phyloP scores from a whole-genome alignment of 2,888 invertebrate genomes.

The Xestia ashworthii region DNA sequence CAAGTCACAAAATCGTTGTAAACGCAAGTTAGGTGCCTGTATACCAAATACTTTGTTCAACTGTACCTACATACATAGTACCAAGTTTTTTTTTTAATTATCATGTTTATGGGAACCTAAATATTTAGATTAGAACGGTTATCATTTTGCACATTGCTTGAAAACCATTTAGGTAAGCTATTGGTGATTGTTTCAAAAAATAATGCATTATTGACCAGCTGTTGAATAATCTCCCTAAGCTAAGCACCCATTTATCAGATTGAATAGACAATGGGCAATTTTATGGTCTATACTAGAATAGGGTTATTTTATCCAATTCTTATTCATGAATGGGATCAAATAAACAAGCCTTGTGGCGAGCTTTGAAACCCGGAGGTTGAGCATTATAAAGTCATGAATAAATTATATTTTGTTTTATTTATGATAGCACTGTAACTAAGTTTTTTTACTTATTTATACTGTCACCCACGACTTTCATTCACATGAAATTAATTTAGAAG shows the following conservation, averaged over 20 bases:
- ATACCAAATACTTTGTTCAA: background rate
- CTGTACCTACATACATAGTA: background rate
- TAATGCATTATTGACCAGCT: constrained; percentile 1
- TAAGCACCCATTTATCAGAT: background rate
- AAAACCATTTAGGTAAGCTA: background rate
- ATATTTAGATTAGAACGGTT: constrained; percentile 16
- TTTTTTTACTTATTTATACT: no score
- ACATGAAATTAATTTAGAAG: no score
- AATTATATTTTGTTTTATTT: no score
- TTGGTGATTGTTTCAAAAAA: background rate
- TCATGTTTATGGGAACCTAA: background rate
- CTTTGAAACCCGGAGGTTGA: no score
- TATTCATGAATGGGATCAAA: background rate
- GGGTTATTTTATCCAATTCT: background rate
- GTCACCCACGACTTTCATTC: no score
- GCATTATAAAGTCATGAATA: no score
- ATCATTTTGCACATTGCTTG: background rate
- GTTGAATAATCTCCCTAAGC: background rate
- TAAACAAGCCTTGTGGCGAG: background rate
- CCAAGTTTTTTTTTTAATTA: constrained; percentile 5
- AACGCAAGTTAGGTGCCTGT: background rate
- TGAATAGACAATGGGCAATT: constrained; percentile 5
- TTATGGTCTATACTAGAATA: background rate
- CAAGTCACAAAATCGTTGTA: background rate
- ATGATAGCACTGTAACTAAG: no score